A percentile compares a stretch with the other conserved stretches of the same genome.
These are phyloP conservation scores for Danio rerio DNA, from an alignment of 2,113 vertebrate genomes.

Conservation along the genomic window DNA sequence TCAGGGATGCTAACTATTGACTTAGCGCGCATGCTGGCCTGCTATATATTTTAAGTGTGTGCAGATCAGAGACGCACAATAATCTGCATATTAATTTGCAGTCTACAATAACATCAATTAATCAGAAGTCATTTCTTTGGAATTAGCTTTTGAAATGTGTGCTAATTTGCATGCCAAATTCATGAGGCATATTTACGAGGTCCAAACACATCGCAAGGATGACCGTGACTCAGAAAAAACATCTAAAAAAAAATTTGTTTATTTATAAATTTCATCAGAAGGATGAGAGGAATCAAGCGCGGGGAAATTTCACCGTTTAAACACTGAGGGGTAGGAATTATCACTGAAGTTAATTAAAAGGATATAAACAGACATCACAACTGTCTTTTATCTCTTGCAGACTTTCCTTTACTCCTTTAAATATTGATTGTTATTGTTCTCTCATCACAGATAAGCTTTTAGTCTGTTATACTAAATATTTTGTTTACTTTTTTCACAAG, in stretches of 20 bases:
- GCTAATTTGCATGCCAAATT: constrained; percentile 52
- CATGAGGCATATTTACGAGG: constrained; percentile 33
- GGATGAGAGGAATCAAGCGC: constrained; percentile 61
- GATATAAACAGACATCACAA: constrained; percentile 55
- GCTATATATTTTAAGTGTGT: background rate
- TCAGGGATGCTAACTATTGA: constrained; percentile 25
- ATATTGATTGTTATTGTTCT: background rate
- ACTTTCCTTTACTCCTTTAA: background rate
- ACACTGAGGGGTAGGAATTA: constrained; percentile 32
- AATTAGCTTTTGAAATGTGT: constrained; percentile 56
- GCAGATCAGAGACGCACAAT: background rate
- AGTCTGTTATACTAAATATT: background rate
- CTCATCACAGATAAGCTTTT: background rate
- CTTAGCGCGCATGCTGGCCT: constrained; percentile 1
- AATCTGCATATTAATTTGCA: constrained; percentile 31
- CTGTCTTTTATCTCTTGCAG: background rate
- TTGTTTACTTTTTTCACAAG: too few species aligned
- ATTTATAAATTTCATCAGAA: constrained; percentile 58
- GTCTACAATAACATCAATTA: constrained; percentile 28
- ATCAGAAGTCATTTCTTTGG: constrained; percentile 8
- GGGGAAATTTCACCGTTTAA: constrained; percentile 45
- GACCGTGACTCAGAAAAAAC: constrained; percentile 15
- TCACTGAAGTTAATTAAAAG: constrained; percentile 69
- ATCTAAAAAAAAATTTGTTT: constrained; percentile 10
- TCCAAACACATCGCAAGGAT: constrained; percentile 38